Evolutionary conservation across 2,797 vertebrate genomes (phyloP).

Genomic region (Neoniphon sammara): DNA sequence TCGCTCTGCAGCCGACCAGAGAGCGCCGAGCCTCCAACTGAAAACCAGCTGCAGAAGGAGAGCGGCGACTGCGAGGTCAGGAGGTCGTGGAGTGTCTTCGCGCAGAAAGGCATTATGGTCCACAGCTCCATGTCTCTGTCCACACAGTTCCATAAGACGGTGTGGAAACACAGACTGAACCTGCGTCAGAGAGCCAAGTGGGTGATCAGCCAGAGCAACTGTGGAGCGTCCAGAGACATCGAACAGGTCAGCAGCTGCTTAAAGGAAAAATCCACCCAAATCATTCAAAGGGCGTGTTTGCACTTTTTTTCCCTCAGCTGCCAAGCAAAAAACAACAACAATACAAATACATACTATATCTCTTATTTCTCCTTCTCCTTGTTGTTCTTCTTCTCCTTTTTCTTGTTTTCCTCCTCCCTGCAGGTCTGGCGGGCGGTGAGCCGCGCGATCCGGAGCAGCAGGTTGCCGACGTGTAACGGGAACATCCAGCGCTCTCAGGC

Average conservation of each 20-base stretch:
- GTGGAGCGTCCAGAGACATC: conserved; percentile 75
- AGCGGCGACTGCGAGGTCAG: conserved; percentile 39
- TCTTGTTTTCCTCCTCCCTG: not conserved
- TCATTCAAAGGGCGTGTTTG: too few species aligned
- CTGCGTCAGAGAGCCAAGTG: conserved; percentile 88
- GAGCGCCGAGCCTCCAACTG: not conserved
- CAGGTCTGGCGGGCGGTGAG: conserved; percentile 86
- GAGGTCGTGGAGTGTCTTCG: conserved; percentile 89
- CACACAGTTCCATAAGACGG: conserved; percentile 75
- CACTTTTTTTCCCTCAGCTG: too few species aligned
- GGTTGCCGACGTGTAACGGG: conserved; percentile 90
- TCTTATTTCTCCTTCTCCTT: not conserved
- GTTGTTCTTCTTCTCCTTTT: not conserved
- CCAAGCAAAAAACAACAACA: too few species aligned
- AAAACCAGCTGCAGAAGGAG: not conserved
- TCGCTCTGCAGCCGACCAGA: not conserved
- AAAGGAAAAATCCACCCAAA: too few species aligned
- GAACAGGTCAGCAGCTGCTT: conserved; percentile 79
- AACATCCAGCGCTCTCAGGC: conserved; percentile 87
- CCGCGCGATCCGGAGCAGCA: conserved; percentile 74
- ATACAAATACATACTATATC: too few species aligned
- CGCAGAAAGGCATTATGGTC: conserved; percentile 54
- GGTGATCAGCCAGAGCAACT: conserved; percentile 85
- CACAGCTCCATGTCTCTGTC: conserved; percentile 80
- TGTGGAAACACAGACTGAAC: conserved; percentile 85